Percentiles rank a stretch among this genome's conserved stretches.
These are phyloP conservation scores for Leucoraja ocellata DNA, from an alignment of 2,797 vertebrate genomes.

Conservation along the genomic window DNA sequence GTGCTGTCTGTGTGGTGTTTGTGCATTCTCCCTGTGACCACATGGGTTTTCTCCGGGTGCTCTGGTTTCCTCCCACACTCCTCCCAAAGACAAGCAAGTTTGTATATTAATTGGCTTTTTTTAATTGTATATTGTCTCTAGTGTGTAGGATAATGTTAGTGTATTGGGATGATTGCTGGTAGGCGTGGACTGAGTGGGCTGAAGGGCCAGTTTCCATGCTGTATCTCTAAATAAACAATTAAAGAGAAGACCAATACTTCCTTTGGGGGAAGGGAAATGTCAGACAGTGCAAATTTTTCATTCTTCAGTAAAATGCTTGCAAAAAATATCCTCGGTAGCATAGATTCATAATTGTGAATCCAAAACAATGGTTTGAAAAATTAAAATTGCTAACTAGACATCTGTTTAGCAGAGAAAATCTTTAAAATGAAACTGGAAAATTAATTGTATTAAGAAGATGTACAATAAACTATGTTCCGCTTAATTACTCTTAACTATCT, in stretches of 20 bases:
- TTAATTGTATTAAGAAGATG: not conserved
- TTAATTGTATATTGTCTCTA: too few relatives aligned
- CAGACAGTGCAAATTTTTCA: not conserved
- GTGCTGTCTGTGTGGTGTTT: not conserved
- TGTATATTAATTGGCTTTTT: too few relatives aligned
- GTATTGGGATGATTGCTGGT: too few relatives aligned
- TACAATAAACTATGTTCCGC: not conserved
- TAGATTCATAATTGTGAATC: not conserved
- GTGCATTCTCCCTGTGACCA: too few relatives aligned
- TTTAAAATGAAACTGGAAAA: not conserved
- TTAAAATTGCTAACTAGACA: not conserved
- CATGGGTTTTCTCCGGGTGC: too few relatives aligned
- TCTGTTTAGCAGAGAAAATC: too few relatives aligned
- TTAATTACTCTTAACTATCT: not conserved
- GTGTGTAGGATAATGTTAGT: too few relatives aligned
- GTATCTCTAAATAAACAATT: too few relatives aligned
- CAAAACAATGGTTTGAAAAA: not conserved
- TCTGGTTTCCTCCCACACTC: too few relatives aligned
- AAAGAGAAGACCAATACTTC: not conserved
- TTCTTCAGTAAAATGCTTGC: not conserved
- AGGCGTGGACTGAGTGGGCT: too few relatives aligned
- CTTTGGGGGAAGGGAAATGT: not conserved
- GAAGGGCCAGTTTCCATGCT: too few relatives aligned
- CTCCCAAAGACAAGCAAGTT: too few relatives aligned
- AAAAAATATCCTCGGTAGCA: not conserved